A percentile compares a stretch with the other conserved stretches of the same genome.
Evolutionary conservation across 1,140 invertebrate species (phyloP).

Genomic region (Lethocerus indicus): DNA sequence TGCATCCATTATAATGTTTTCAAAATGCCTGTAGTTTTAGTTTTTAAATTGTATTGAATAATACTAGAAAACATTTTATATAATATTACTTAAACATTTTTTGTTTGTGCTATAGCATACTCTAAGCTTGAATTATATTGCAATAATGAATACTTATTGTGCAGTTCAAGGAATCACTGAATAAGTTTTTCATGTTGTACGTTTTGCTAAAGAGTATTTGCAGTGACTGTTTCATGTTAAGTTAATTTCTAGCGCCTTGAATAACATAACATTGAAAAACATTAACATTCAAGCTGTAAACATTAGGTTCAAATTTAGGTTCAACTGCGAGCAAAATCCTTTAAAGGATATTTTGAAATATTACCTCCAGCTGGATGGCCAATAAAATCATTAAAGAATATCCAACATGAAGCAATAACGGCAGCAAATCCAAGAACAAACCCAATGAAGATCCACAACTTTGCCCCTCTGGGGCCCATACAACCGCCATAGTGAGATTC

Average conservation of each 20-base stretch:
- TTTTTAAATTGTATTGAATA: not conserved
- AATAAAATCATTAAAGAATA: conserved; percentile 71
- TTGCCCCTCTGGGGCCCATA: conserved; percentile 71
- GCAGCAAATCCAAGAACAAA: conserved; percentile 92
- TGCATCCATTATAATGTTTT: not conserved
- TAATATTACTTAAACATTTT: conserved; percentile 1
- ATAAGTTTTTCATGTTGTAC: not conserved
- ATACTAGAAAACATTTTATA: too few relatives aligned
- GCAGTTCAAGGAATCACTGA: too few relatives aligned
- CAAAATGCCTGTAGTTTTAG: not conserved
- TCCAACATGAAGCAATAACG: conserved; percentile 89
- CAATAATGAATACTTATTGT: not conserved
- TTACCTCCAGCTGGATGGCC: conserved; percentile 26
- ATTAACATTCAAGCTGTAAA: not conserved
- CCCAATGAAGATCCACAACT: conserved; percentile 91
- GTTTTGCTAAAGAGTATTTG: not conserved
- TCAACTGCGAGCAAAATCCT: not conserved
- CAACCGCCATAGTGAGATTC: conserved; percentile 76
- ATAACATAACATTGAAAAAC: not conserved
- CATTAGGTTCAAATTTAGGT: not conserved
- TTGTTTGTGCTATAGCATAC: not conserved
- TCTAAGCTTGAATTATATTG: not conserved
- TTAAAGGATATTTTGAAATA: not conserved
- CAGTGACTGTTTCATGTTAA: not conserved
- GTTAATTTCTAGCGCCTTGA: not conserved